Conservation (phyloP, 2,113 vertebrate genomes). For the Cettia cetti region DNA sequence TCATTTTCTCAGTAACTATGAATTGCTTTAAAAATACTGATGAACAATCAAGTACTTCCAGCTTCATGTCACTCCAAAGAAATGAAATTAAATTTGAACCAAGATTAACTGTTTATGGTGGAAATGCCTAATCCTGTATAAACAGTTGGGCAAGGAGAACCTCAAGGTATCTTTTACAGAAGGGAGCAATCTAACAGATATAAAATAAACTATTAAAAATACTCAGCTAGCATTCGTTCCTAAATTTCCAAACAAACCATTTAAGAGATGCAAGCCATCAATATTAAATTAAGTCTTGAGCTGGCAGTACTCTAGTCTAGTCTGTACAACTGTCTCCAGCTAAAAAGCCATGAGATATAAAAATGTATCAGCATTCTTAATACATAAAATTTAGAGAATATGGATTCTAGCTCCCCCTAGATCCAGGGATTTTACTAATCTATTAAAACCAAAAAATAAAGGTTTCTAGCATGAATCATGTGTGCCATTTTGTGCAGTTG, state of each 20-base stretch:
- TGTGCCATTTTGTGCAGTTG: not conserved
- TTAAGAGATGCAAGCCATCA: not conserved
- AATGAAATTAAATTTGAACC: not conserved
- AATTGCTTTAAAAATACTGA: not conserved
- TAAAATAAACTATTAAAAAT: not conserved
- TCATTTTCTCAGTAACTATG: not conserved
- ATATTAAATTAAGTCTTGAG: not conserved
- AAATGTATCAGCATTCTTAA: not conserved
- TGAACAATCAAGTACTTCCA: not conserved
- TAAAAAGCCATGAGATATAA: not conserved
- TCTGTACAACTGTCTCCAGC: not conserved
- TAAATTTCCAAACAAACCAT: not conserved
- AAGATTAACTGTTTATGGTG: not conserved
- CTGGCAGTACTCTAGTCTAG: not conserved
- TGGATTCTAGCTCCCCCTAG: not conserved
- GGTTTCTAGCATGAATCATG: not conserved
- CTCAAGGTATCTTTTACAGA: not conserved
- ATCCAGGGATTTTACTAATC: not conserved
- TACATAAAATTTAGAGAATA: not conserved
- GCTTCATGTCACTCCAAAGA: not conserved
- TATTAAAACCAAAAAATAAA: not conserved
- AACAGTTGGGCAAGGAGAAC: not conserved
- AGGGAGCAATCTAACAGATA: not conserved
- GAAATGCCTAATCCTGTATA: not conserved
- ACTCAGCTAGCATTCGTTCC: not conserved